Conservation (phyloP, 2,888 invertebrate genomes). For the Theretra japonica region DNA sequence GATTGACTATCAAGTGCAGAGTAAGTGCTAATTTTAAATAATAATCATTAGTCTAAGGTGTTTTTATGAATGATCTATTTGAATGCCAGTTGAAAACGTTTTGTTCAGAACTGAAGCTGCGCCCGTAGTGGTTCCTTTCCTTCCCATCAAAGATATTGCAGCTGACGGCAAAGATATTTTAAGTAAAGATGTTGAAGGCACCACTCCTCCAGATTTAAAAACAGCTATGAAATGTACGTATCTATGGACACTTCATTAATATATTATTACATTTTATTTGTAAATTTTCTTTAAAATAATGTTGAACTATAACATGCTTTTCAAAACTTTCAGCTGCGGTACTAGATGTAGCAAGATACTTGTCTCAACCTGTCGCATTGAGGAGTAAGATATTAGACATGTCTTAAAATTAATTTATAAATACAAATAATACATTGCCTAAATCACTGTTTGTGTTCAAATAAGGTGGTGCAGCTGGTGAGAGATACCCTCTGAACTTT, state of each 20-base stretch:
- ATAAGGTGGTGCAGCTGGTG: slow-evolving; percentile 66
- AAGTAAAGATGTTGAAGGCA: slow-evolving; percentile 50
- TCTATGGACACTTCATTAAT: neutral
- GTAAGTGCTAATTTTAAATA: neutral
- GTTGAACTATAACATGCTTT: neutral
- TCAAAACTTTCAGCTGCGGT: slow-evolving; percentile 54
- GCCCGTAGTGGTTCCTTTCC: slow-evolving; percentile 57
- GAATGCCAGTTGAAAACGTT: neutral
- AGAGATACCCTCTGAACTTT: slow-evolving; percentile 59
- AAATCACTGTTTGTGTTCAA: neutral
- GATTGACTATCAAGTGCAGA: too few species aligned
- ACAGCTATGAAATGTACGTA: slow-evolving; percentile 61
- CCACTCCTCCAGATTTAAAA: slow-evolving; percentile 54
- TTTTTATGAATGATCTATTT: neutral
- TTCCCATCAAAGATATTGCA: slow-evolving; percentile 67
- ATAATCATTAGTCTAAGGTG: too few species aligned
- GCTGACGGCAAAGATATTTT: slow-evolving; percentile 61
- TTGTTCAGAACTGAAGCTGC: slow-evolving; percentile 57
- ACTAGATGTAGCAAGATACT: slow-evolving; percentile 58
- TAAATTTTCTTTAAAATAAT: neutral
- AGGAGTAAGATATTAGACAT: slow-evolving; percentile 57
- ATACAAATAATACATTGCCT: too few species aligned
- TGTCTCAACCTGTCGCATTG: slow-evolving; percentile 65
- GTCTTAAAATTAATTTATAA: neutral
- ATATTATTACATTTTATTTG: neutral